phyloP scores from a whole-genome alignment of 2,888 invertebrate genomes.

The Scaptomyza parva region DNA sequence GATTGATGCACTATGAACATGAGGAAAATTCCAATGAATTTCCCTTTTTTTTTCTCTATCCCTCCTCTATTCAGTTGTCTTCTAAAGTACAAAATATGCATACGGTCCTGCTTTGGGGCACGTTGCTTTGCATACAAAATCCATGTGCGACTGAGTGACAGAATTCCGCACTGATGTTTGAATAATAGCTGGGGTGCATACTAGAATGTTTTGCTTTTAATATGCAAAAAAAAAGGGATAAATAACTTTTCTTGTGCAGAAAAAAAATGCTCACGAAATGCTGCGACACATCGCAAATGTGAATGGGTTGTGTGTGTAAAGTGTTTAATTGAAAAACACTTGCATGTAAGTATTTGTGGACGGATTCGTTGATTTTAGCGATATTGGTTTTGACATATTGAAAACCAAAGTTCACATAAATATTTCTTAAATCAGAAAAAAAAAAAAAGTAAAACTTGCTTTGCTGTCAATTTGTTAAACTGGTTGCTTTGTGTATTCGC shows the following conservation, averaged over 20 bases:
- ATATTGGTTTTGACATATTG: not conserved
- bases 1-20: slow-evolving; percentile 77
- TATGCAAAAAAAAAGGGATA: slow-evolving; percentile 73
- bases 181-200: slow-evolving; percentile 27
- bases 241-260: slow-evolving; percentile 20
- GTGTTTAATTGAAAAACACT: slow-evolving; percentile 44
- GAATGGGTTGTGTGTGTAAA: slow-evolving; percentile 25
- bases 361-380: slow-evolving; percentile 6
- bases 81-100: slow-evolving; percentile 56
- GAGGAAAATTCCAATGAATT: slow-evolving; percentile 72
- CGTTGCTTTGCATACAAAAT: slow-evolving; percentile 65
- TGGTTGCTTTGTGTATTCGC: slow-evolving; percentile 60
- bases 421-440: not conserved
- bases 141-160: slow-evolving; percentile 49
- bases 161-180: slow-evolving; percentile 59
- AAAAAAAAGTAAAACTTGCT: not conserved
- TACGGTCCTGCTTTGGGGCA: slow-evolving; percentile 32
- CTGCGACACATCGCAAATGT: slow-evolving; percentile 27
- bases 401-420: not conserved
- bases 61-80: slow-evolving; percentile 23
- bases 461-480: not conserved
- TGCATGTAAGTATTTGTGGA: slow-evolving; percentile 18
- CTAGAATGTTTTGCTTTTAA: slow-evolving; percentile 41
- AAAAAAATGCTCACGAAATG: slow-evolving; percentile 19
- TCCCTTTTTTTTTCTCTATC: slow-evolving; percentile 54